A percentile compares a stretch with the other conserved stretches of the same genome.
Conservation (phyloP, 2,888 invertebrate species). For the Temnothorax unifasciatus region DNA sequence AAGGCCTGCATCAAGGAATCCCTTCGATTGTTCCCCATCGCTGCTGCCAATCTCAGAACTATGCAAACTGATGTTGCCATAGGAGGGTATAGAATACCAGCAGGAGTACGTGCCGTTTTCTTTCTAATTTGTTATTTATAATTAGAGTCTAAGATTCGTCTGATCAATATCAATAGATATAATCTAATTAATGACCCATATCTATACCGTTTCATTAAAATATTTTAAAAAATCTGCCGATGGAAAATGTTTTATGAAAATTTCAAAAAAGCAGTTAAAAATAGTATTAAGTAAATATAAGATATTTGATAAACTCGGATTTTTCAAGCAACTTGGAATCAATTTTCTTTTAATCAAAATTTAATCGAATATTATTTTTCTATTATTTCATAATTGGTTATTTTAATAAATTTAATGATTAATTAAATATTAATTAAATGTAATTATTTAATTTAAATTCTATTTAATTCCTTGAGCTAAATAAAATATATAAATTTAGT, state of each 20-base stretch:
- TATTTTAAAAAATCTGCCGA: neutral
- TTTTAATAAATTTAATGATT: neutral
- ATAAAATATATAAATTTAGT: neutral
- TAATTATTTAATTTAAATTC: neutral
- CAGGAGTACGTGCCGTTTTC: conserved; percentile 86
- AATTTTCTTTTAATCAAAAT: neutral
- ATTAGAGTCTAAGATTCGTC: neutral
- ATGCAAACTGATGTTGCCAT: conserved; percentile 88
- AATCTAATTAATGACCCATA: neutral
- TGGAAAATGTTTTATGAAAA: neutral
- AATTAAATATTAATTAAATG: too few relatives aligned
- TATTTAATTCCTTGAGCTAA: neutral
- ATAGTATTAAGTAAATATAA: neutral
- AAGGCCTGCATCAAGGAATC: conserved; percentile 92
- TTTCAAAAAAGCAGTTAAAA: neutral
- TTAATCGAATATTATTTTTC: neutral
- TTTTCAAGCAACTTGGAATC: neutral
- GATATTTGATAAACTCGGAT: neutral
- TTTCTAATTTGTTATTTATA: neutral
- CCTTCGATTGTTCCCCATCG: conserved; percentile 89
- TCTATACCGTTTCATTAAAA: neutral
- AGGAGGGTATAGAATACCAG: conserved; percentile 89
- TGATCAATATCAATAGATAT: neutral
- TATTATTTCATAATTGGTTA: neutral
- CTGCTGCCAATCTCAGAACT: conserved; percentile 88